Evolutionary conservation across 2,113 vertebrate genomes (phyloP).

Genomic region (Oostethus manadensis): DNA sequence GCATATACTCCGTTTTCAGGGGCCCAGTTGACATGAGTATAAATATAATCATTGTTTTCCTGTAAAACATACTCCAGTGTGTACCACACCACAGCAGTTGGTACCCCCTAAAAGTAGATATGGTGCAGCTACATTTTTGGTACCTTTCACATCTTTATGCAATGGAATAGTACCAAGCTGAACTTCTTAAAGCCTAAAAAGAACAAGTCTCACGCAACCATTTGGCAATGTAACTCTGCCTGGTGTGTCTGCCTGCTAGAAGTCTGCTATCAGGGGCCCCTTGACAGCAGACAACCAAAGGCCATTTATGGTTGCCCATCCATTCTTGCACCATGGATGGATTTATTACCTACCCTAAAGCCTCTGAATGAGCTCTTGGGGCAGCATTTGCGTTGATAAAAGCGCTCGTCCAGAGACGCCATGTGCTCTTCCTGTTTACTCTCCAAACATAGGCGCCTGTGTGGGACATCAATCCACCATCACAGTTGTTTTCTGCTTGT

Average conservation of each 20-base stretch:
- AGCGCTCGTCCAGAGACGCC: conserved; percentile 15
- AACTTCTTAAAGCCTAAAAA: not conserved
- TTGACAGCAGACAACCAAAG: conserved; percentile 16
- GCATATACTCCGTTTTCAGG: too few relatives aligned
- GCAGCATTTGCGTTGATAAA: conserved; percentile 38
- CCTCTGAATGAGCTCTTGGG: conserved; percentile 43
- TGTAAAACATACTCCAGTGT: too few relatives aligned
- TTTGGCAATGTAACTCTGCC: conserved; percentile 1
- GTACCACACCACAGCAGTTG: too few relatives aligned
- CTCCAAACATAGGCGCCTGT: conserved; percentile 32
- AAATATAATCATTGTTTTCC: too few relatives aligned
- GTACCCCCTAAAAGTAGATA: too few relatives aligned
- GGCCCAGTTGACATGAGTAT: too few relatives aligned
- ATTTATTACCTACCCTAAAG: conserved; percentile 55
- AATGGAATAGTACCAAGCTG: too few relatives aligned
- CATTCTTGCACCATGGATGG: conserved; percentile 20
- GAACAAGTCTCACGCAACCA: not conserved
- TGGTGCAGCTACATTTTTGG: too few relatives aligned
- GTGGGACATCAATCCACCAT: conserved; percentile 18
- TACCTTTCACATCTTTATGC: too few relatives aligned
- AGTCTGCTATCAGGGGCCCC: not conserved
- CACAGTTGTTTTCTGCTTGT: not conserved
- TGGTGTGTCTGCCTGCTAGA: conserved; percentile 5
- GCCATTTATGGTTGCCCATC: conserved; percentile 2
- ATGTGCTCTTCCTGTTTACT: conserved; percentile 49